Evolutionary conservation across 2,113 vertebrate species (phyloP).

Genomic region (Tetraodon nigroviridis): DNA sequence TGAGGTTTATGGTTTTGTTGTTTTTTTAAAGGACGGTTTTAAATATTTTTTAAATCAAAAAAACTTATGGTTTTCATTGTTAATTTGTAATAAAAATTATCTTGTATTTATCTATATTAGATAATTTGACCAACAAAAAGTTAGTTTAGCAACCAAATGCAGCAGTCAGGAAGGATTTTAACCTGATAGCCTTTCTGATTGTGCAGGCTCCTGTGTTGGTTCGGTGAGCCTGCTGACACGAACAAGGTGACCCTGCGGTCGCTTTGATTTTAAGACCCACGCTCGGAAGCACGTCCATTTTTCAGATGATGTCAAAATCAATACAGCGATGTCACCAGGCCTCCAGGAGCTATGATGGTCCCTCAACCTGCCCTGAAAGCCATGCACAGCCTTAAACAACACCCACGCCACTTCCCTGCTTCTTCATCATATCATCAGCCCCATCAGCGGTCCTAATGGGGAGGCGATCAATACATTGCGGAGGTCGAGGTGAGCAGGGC

Average conservation of each 20-base stretch:
- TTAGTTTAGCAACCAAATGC: too few species aligned
- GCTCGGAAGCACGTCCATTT: conserved; percentile 35
- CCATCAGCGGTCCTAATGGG: conserved; percentile 62
- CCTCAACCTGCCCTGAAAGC: conserved; percentile 35
- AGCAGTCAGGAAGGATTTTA: too few species aligned
- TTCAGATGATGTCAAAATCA: conserved; percentile 70
- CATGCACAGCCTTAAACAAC: conserved; percentile 43
- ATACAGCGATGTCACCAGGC: conserved; percentile 60
- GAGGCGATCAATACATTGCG: conserved; percentile 55
- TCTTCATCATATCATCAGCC: conserved; percentile 64
- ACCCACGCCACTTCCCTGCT: conserved; percentile 2
- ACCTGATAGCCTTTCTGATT: too few species aligned
- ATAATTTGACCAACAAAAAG: too few species aligned
- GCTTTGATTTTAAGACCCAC: conserved; percentile 50
- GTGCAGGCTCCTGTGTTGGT: conserved; percentile 7
- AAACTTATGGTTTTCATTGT: too few species aligned
- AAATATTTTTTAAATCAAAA: too few species aligned
- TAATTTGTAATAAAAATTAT: too few species aligned
- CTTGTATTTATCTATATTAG: too few species aligned
- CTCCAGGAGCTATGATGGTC: conserved; percentile 42
- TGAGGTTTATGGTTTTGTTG: too few species aligned
- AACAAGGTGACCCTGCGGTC: conserved; percentile 59
- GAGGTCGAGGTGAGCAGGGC: conserved; percentile 52
- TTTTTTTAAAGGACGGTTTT: too few species aligned
- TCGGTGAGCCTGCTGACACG: conserved; percentile 48